Conservation (phyloP, 2,888 invertebrate species). For the Lithophane socia region DNA sequence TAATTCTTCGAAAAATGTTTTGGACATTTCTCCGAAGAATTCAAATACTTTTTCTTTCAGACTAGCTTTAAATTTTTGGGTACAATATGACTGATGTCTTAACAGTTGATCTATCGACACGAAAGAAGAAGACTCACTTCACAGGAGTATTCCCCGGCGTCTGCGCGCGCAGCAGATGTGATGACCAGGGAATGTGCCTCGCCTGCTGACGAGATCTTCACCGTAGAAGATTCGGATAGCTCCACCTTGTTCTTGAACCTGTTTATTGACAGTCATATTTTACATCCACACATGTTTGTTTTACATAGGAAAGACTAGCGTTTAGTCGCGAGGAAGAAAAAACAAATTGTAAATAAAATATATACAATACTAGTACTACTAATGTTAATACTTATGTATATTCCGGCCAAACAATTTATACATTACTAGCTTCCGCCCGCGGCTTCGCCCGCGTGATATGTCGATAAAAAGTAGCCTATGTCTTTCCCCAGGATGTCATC, state of each 20-base stretch:
- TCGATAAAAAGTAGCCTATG: too few species aligned
- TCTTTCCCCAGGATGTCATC: too few species aligned
- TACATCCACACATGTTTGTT: background rate
- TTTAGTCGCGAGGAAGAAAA: background rate
- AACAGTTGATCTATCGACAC: background rate
- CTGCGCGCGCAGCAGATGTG: constrained; percentile 93
- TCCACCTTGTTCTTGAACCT: constrained; percentile 94
- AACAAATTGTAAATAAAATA: background rate
- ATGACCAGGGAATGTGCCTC: constrained; percentile 94
- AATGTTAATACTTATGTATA: background rate
- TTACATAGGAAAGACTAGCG: background rate
- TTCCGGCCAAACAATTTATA: too few species aligned
- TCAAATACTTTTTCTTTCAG: background rate
- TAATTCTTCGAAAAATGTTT: background rate
- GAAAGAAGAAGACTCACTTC: constrained; percentile 86
- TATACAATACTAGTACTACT: background rate
- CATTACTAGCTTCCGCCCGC: too few species aligned
- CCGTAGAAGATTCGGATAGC: constrained; percentile 91
- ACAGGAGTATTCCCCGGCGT: constrained; percentile 94
- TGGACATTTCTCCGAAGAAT: background rate
- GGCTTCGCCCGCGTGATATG: too few species aligned
- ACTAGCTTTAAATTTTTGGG: background rate
- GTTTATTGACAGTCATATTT: constrained; percentile 1
- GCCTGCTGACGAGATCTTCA: constrained; percentile 93
- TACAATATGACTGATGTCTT: background rate